A percentile compares a stretch with the other conserved stretches of the same genome.
Evolutionary conservation across 2,888 invertebrate genomes (phyloP).

Genomic region (Odontocolon sp.): DNA sequence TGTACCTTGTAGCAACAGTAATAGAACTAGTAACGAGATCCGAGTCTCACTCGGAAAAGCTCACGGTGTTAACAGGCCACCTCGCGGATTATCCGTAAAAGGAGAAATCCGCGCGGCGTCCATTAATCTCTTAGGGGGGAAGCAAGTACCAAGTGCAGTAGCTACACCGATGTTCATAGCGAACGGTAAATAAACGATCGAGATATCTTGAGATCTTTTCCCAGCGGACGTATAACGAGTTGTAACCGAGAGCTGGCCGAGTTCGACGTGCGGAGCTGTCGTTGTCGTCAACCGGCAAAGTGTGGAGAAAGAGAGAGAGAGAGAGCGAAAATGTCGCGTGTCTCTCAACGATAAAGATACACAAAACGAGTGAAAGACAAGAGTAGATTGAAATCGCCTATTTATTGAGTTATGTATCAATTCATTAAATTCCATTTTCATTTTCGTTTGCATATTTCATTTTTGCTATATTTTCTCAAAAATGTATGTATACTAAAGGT

Average conservation of each 20-base stretch:
- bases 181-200: conserved; percentile 50
- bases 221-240: conserved; percentile 51
- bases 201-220: conserved; percentile 52
- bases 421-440: neutral
- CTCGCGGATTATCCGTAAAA: conserved; percentile 55
- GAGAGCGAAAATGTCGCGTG: conserved; percentile 41
- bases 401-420: neutral
- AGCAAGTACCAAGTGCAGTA: conserved; percentile 3
- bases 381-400: conserved; percentile 13
- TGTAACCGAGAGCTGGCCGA: conserved; percentile 43
- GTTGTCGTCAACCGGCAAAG: conserved; percentile 47
- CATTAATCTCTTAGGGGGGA: conserved; percentile 56
- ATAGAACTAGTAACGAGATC: conserved; percentile 12
- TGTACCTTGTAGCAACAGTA: too few relatives aligned
- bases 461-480: neutral
- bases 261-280: conserved; percentile 35
- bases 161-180: conserved; percentile 51
- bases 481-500: neutral
- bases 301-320: too few relatives aligned
- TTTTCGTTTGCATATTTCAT: neutral
- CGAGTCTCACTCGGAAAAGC: conserved; percentile 40
- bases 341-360: conserved; percentile 40
- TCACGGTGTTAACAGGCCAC: conserved; percentile 47
- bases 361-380: conserved; percentile 20
- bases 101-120: conserved; percentile 54